Evolutionary conservation across 2,888 invertebrate species (phyloP), one percentile per base, ranked within the genome.

Genomic region (Germaria angustata): DNA sequence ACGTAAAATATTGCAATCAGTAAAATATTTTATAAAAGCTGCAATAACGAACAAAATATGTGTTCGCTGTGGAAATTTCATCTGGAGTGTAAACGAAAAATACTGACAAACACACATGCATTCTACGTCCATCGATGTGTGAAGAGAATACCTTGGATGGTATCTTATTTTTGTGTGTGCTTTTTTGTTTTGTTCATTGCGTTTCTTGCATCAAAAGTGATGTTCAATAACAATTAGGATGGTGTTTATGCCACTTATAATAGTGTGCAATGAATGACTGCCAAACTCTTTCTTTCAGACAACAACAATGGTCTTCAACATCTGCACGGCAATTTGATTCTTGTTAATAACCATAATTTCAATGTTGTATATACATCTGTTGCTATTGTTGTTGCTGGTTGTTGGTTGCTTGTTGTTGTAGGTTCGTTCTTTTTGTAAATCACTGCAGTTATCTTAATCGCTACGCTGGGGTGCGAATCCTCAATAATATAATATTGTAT

Each of bases 361-460:
- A 82, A 61, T 79, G 79, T 76, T 82, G 71, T 71, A 79, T 79
- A 79, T 71, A 79, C 39, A 61, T 22, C 24, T 69, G 41, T 41
- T 55, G 41, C 5, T 41, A 17, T n/a, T 55, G 32, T 61, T 68
- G 28, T 51, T 72, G 39, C 5, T 69, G 55, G 41, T 32, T 34
- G 59, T 13, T 17, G 36, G 22, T 53, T 20, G 55, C 28, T 49
- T 46, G 39, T 39, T 51, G 20, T 69, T 75, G 63, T 22, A 75
- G 73, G 53, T 65, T 76, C 13, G 72, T 81, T 81, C 76, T 57
- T 55, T n/a, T 75, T 46, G 34, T 61, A 82, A 82, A 82, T 79
- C 82, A 82, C 82, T 79, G 82, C 82, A 82, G 82, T 82, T 82
- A 82, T 82, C 82, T 82, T 82, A 82, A 82, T 82, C 82, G 82